Evolutionary conservation across 2,888 invertebrate species (phyloP), one percentile per base, ranked within the genome.

Genomic region (Phortica magna): DNA sequence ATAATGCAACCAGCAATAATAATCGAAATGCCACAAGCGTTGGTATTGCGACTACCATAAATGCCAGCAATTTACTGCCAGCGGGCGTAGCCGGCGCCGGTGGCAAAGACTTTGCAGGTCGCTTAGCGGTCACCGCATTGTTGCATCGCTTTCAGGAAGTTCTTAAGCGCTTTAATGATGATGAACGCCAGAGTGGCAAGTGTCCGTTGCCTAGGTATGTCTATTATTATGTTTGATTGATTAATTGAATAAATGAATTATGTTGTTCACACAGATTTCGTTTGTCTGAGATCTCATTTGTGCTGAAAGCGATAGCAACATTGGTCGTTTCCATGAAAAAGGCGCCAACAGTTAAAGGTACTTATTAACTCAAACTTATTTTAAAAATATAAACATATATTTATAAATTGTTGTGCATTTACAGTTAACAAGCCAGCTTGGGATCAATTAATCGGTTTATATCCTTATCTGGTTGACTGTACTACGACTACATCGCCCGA

Each of bases 201-300:
- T 96, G 96, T 89, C 97, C 97, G 5, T 92, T 97, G 81, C 96
- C 97, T 71, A 95, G 96, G 96, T 96, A 90, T 89, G 83, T 39
- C 57, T 61, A 65, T 14, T 59, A 0, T 14, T 2, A 7, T 12
- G 14, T 0, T 10, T 12, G 0, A 19, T n/a, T n/a, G n/a, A n/a
- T n/a, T n/a, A 31, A 31, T 31, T 31, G 3, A 31, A 31, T 31
- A 2, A 9, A 14, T 7, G 7, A 5, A 4, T 31, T 19, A n/a
- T 48, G 17, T 65, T 7, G 3, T 67, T 73, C 31, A 73, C 22
- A 22, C 67, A 98, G 98, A 92, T 97, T 98, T 90, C 94, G 98
- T 79, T 93, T 98, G 80, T 97, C 98, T 3, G 98, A 99, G 93
- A 98, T 99, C 92, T 97, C 98, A 71, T 98, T 98, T 92, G 98